Evolutionary conservation across 2,888 invertebrate species (phyloP).

Genomic region (Melikaiella ostensackeni): DNA sequence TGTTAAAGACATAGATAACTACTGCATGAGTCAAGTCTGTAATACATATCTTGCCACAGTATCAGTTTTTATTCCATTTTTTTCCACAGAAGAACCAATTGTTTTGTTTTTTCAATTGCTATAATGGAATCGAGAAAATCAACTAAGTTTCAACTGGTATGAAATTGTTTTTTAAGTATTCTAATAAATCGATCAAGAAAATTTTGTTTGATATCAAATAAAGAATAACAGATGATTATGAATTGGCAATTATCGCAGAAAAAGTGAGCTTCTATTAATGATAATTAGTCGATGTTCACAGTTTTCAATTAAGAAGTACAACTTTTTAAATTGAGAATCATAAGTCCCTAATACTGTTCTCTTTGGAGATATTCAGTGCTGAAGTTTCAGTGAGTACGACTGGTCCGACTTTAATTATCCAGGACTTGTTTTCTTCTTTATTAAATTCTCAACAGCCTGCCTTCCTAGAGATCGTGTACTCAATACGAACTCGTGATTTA

Average conservation of each 20-base stretch:
- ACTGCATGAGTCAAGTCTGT: no score
- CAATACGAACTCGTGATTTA: conserved; percentile 40
- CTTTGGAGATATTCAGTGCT: conserved; percentile 33
- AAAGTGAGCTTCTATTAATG: conserved; percentile 2
- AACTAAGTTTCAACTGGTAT: no score
- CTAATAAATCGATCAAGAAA: no score
- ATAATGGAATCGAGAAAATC: no score
- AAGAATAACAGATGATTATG: not conserved
- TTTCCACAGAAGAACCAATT: no score
- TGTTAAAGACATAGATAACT: no score
- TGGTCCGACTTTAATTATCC: conserved; percentile 38
- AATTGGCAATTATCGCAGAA: not conserved
- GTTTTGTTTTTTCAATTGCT: no score
- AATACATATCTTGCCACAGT: no score
- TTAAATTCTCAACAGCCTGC: conserved; percentile 39
- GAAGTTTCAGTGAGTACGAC: conserved; percentile 37
- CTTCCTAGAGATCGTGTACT: conserved; percentile 36
- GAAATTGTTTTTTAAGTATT: no score
- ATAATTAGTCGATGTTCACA: conserved; percentile 19
- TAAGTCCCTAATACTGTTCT: conserved; percentile 35
- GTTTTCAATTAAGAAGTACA: conserved; percentile 33
- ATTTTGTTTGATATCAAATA: not conserved
- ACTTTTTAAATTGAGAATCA: conserved; percentile 37
- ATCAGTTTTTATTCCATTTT: no score
- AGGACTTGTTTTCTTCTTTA: conserved; percentile 40